These are phyloP conservation scores for Ammodytes marinus DNA, from an alignment of 2,113 vertebrate species.

Conservation along the genomic window DNA sequence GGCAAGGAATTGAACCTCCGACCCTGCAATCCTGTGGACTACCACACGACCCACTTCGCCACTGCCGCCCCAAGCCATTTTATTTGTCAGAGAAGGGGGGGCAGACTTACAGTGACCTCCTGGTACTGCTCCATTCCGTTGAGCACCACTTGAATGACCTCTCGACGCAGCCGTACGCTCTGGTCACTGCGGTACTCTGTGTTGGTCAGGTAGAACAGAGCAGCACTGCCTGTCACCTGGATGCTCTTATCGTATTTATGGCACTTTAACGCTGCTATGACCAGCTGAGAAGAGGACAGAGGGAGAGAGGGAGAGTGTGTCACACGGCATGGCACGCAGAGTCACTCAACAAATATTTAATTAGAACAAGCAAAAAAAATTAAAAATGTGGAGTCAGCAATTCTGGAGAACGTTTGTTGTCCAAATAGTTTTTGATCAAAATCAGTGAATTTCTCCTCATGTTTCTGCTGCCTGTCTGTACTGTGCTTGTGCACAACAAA, in stretches of 20 bases:
- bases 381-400: too few relatives aligned
- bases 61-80: too few relatives aligned
- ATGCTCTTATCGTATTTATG: constrained; percentile 98
- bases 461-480: too few relatives aligned
- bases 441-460: too few relatives aligned
- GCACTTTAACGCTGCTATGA: constrained; percentile 95
- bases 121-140: constrained; percentile 99
- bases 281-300: constrained; percentile 84
- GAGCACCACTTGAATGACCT: constrained; percentile 97
- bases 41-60: too few relatives aligned
- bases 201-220: constrained; percentile 97
- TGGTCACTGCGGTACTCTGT: constrained; percentile 95
- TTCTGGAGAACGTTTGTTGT: too few relatives aligned
- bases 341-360: background rate
- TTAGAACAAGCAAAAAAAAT: too few relatives aligned
- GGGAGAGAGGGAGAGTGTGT: background rate
- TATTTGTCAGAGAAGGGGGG: background rate
- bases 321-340: background rate
- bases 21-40: too few relatives aligned
- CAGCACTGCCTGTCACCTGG: constrained; percentile 96
- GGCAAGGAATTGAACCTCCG: too few relatives aligned
- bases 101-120: constrained; percentile 93
- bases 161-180: constrained; percentile 90
- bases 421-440: too few relatives aligned
- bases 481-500: too few relatives aligned